Evolutionary conservation across 2,797 vertebrate genomes (phyloP).

Genomic region (Melanotaenia boesemani): DNA sequence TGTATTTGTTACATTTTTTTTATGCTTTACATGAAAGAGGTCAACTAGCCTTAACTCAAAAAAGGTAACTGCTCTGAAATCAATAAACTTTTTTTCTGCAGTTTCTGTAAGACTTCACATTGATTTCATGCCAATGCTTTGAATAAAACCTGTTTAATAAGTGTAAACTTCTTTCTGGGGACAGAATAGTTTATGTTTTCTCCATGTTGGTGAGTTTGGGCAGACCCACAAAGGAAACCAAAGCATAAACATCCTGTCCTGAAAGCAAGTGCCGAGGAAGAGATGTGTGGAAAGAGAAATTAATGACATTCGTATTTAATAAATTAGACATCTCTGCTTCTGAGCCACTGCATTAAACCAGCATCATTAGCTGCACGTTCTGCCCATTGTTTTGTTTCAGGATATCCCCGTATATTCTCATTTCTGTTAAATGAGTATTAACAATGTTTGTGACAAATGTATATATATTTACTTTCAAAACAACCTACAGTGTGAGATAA

Average conservation of each 20-base stretch:
- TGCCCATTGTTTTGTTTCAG: too few species aligned
- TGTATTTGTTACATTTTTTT: not conserved
- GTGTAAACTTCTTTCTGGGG: not conserved
- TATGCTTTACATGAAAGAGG: rapidly evolving
- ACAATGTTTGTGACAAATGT: too few species aligned
- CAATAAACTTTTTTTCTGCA: not conserved
- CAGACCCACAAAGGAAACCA: not conserved
- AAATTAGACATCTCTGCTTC: too few species aligned
- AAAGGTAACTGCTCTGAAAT: rapidly evolving
- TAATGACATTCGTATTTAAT: too few species aligned
- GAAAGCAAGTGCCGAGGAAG: not conserved
- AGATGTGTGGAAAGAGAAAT: too few species aligned
- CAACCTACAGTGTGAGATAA: too few species aligned
- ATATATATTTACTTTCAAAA: too few species aligned
- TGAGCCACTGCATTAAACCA: too few species aligned
- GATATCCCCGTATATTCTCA: too few species aligned
- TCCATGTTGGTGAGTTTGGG: not conserved
- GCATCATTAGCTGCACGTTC: too few species aligned
- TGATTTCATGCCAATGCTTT: too few species aligned
- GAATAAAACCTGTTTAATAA: not conserved
- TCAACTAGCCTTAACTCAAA: not conserved
- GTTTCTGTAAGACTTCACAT: not conserved
- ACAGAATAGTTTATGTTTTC: not conserved
- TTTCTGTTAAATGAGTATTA: too few species aligned
- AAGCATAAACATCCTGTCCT: constrained; percentile 11